Base-by-base conservation (phyloP, 1,140 invertebrate species). In the Pararge aegeria region DNA sequence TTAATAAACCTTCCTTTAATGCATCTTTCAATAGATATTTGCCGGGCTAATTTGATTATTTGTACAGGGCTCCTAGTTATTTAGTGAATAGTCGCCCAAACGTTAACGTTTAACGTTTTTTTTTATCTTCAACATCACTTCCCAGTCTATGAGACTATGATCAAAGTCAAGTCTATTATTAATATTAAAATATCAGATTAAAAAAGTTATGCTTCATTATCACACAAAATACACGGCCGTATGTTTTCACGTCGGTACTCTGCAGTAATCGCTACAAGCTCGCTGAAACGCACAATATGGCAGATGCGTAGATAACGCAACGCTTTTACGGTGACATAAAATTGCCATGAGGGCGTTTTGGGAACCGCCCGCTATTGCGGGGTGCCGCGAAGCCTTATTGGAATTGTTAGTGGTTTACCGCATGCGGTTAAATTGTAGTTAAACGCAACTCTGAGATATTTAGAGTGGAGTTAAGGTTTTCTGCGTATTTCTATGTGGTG, bases 231-330 rank as follows among this genome's bases (percentile, higher is more conserved):
- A 57, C 18, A 18, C 18, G 6, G 7, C 66, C 73, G 70, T 87
- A 55, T 73, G 66, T 75, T 59, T 38, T 34, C 54, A 49, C 30
- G 27, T 18, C 46, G 34, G 54, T 59, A 48, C 55, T 67, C 58
- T 52, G 38, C 38, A 42, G 65, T 69, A 67, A 74, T 77, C 80
- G 78, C 74, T 78, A 85, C 80, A 81, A 78, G 75, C 64, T 55
- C 69, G 68, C 73, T 75, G 78, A 83, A 87, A 83, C 82, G 71
- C 81, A 84, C 84, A 87, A 83, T 87, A 87, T 83, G 82, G 66
- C 67, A 75, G 82, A 85, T 87, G 82, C 73, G 78, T 70, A 83
- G 83, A 85, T 87, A 87, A 87, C 81, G 73, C 77, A 83, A 77
- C 80, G 79, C 72, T 75, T 86, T 83, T 82, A 83, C 76, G 71